Percentiles rank a stretch among this genome's conserved stretches.
phyloP scores from a whole-genome alignment of 2,797 vertebrate genomes.

The Glossophaga mutica region DNA sequence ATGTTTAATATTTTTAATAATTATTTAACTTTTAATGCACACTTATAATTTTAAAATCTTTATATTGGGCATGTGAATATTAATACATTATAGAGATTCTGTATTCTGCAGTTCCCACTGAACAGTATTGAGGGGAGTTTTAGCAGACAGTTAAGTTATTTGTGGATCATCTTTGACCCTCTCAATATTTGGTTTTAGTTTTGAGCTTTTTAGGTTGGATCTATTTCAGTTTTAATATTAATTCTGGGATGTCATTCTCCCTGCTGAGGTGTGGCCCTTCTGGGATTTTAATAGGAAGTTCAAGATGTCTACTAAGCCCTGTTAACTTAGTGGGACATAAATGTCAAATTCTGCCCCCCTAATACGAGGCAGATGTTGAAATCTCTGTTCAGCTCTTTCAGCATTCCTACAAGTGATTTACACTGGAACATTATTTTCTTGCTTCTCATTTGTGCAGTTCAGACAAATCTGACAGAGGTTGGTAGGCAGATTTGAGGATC shows the following conservation, averaged over 20 bases:
- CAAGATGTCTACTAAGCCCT: neutral
- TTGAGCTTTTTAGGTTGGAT: slow-evolving; percentile 17
- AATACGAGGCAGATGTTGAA: neutral
- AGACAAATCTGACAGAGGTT: neutral
- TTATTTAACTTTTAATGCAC: neutral
- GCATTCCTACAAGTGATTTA: neutral
- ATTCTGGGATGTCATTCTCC: slow-evolving; percentile 40
- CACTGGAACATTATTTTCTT: neutral
- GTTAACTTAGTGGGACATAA: neutral
- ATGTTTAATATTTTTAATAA: neutral
- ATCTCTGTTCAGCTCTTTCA: neutral
- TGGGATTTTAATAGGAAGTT: slow-evolving; percentile 39
- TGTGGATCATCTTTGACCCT: neutral
- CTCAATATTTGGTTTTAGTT: slow-evolving; percentile 31
- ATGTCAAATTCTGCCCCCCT: neutral
- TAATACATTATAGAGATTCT: neutral
- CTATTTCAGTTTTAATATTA: slow-evolving; percentile 46
- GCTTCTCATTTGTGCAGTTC: neutral
- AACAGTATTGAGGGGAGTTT: neutral
- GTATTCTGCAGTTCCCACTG: neutral
- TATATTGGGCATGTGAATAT: neutral
- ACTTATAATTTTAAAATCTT: neutral
- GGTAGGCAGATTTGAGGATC: neutral
- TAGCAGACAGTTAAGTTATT: neutral
- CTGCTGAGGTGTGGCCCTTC: slow-evolving; percentile 17